Conservation (phyloP, 2,113 vertebrate genomes). For the Tupaia chinensis region DNA sequence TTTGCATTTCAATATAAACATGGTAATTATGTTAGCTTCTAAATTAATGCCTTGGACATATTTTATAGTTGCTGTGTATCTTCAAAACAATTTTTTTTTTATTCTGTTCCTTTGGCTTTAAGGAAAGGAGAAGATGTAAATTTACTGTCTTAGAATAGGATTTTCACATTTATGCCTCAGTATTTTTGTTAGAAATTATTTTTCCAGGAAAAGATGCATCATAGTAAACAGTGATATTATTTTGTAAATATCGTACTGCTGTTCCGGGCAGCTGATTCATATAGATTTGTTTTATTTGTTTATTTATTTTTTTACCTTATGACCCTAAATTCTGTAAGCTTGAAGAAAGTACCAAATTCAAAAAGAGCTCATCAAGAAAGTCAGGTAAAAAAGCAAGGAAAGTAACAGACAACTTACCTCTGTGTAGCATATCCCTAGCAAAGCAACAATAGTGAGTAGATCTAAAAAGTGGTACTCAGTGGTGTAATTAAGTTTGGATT, state of each 20-base stretch:
- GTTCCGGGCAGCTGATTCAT: not conserved
- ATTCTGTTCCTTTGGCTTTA: slow-evolving; percentile 13
- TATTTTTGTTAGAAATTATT: not conserved
- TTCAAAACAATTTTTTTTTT: not conserved
- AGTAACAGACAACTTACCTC: not conserved
- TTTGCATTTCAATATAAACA: slow-evolving; percentile 14
- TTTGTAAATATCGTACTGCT: not conserved
- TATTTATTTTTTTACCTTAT: slow-evolving; percentile 3
- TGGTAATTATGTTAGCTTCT: not conserved
- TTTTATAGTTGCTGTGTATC: not conserved
- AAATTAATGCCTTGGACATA: not conserved
- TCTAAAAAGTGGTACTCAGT: not conserved
- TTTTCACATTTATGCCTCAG: not conserved
- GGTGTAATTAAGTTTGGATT: not conserved
- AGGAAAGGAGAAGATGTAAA: not conserved
- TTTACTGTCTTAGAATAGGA: not conserved
- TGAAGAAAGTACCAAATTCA: not conserved
- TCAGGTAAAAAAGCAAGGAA: not conserved
- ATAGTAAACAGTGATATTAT: not conserved
- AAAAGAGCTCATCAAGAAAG: not conserved
- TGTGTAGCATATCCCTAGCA: not conserved
- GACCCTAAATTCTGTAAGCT: not conserved
- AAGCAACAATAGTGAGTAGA: not conserved
- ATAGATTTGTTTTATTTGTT: not conserved
- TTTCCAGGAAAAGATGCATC: slow-evolving; percentile 6